These are phyloP conservation scores for Drosophila arizonae DNA, from an alignment of 1,140 invertebrate genomes.

Conservation along the genomic window DNA sequence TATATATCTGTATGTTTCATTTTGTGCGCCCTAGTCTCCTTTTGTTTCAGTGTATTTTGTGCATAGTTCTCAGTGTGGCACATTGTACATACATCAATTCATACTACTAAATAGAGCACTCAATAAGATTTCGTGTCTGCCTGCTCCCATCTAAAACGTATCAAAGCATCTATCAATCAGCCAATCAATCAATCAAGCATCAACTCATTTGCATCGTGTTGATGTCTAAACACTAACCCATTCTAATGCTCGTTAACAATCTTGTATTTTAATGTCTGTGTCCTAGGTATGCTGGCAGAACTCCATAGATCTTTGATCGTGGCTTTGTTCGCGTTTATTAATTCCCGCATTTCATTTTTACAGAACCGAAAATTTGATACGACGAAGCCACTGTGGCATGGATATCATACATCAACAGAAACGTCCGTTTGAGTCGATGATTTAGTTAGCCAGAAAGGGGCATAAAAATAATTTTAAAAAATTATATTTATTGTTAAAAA, in stretches of 20 bases:
- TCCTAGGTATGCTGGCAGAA: slow-evolving; percentile 6
- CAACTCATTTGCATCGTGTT: slow-evolving; percentile 49
- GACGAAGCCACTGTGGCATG: slow-evolving; percentile 78
- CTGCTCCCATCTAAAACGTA: slow-evolving; percentile 41
- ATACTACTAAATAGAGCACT: slow-evolving; percentile 36
- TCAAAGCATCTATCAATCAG: slow-evolving; percentile 37
- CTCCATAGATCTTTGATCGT: slow-evolving; percentile 5
- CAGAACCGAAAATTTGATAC: slow-evolving; percentile 80
- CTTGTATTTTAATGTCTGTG: slow-evolving; percentile 32
- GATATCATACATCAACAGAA: slow-evolving; percentile 81
- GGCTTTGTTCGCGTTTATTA: slow-evolving; percentile 9
- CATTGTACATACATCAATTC: slow-evolving; percentile 44
- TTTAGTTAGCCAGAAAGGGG: slow-evolving; percentile 42
- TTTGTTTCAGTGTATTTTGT: slow-evolving; percentile 66
- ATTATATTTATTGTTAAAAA: slow-evolving; percentile 38
- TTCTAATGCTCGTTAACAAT: slow-evolving; percentile 32
- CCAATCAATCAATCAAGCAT: slow-evolving; percentile 33
- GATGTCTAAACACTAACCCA: slow-evolving; percentile 24
- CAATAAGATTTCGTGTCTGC: slow-evolving; percentile 31
- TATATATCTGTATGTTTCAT: slow-evolving; percentile 47
- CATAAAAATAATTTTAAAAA: slow-evolving; percentile 1
- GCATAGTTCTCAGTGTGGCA: slow-evolving; percentile 64
- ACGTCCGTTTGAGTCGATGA: slow-evolving; percentile 81
- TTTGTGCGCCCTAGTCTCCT: slow-evolving; percentile 29
- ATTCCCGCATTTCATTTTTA: slow-evolving; percentile 53